A percentile compares a stretch with the other conserved stretches of the same genome.
Conservation (phyloP, 2,797 vertebrate species). For the Vireo griseus region DNA sequence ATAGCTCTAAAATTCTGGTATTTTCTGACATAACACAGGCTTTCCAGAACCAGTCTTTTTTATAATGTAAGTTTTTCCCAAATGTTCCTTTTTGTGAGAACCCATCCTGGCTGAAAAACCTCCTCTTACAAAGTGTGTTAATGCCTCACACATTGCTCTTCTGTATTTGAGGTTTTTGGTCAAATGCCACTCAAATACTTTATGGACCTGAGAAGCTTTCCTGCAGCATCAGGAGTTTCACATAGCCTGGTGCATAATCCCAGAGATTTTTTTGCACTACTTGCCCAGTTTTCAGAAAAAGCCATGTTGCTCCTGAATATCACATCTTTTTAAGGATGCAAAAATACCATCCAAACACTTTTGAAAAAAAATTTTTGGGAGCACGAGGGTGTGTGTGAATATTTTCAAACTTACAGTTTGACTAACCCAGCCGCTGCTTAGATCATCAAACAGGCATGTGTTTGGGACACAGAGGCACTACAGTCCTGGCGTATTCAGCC, state of each 20-base stretch:
- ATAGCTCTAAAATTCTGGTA: background rate
- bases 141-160: background rate
- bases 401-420: background rate
- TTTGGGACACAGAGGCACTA: conserved; percentile 29
- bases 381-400: background rate
- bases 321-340: background rate
- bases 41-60: background rate
- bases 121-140: background rate
- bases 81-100: background rate
- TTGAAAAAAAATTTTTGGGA: background rate
- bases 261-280: background rate
- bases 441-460: conserved; percentile 29
- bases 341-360: background rate
- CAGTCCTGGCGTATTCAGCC: background rate
- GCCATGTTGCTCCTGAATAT: background rate
- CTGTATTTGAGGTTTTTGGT: background rate
- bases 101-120: background rate
- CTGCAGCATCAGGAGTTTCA: background rate
- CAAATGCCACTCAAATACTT: background rate
- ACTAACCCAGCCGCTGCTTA: background rate
- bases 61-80: background rate
- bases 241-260: background rate
- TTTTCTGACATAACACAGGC: background rate
- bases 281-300: background rate
- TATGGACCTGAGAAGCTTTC: background rate